Percentiles rank a stretch among this genome's conserved stretches.
phyloP scores from a whole-genome alignment of 2,888 invertebrate species.

The Lypha dubia region DNA sequence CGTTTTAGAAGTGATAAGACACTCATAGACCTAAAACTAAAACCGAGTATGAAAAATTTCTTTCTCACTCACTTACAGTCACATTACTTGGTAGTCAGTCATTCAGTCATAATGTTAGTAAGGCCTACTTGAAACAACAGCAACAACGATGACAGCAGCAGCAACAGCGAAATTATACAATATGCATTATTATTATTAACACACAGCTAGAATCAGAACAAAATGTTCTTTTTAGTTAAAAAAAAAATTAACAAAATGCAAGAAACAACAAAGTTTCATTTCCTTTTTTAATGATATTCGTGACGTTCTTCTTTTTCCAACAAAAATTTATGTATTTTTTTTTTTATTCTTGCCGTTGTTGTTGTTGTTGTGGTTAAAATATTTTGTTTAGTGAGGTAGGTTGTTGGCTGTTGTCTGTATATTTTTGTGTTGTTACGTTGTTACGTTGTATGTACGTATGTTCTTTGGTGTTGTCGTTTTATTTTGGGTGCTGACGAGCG shows the following conservation, averaged over 20 bases:
- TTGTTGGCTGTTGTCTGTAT: constrained; percentile 27
- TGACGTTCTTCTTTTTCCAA: constrained; percentile 58
- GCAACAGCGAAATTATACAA: constrained; percentile 45
- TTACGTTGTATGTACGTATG: constrained; percentile 24
- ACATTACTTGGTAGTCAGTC: constrained; percentile 54
- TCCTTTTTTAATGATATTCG: constrained; percentile 71
- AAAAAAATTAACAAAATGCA: constrained; percentile 43
- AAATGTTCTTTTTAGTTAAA: constrained; percentile 19
- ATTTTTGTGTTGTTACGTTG: neutral
- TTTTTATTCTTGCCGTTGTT: constrained; percentile 36
- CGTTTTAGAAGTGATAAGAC: constrained; percentile 39
- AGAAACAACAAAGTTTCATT: constrained; percentile 60
- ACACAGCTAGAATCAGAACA: constrained; percentile 39
- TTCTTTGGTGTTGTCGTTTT: constrained; percentile 37
- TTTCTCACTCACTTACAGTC: constrained; percentile 38
- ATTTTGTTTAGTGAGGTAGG: constrained; percentile 72
- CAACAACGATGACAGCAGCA: neutral
- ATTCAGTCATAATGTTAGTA: constrained; percentile 56
- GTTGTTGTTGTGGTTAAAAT: constrained; percentile 65
- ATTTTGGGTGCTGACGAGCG: constrained; percentile 31
- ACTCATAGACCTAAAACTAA: constrained; percentile 52
- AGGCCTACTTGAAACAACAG: constrained; percentile 44
- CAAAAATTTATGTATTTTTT: constrained; percentile 1
- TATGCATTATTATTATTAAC: constrained; percentile 56
- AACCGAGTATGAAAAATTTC: constrained; percentile 30